These are phyloP conservation scores for Ctenomys sociabilis DNA, from an alignment of 2,113 vertebrate genomes.

Conservation along the genomic window DNA sequence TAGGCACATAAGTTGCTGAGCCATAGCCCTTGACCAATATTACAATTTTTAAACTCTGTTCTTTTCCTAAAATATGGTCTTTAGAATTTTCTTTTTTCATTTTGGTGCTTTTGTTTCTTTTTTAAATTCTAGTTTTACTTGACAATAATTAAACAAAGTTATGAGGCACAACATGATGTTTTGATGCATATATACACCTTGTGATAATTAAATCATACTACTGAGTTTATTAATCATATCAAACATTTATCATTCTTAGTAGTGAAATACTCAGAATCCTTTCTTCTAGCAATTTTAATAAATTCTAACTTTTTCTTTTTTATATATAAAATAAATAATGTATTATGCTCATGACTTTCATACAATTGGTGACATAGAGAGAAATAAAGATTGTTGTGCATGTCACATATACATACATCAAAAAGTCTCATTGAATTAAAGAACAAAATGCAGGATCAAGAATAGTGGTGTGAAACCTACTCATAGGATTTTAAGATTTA, in stretches of 20 bases:
- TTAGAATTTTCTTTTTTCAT: background rate
- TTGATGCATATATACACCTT: background rate
- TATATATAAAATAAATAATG: no score
- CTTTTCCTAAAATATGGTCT: background rate
- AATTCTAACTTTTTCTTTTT: no score
- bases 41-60: slow-evolving; percentile 15
- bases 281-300: background rate
- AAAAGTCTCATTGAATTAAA: no score
- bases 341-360: no score
- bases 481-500: no score
- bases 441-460: no score
- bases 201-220: background rate
- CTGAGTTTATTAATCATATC: background rate
- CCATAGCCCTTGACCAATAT: no score
- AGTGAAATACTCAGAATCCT: background rate
- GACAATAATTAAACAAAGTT: background rate
- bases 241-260: background rate
- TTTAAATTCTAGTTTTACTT: background rate
- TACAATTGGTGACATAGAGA: no score
- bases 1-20: no score
- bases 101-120: background rate
- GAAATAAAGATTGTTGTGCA: no score
- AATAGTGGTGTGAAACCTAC: no score
- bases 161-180: background rate
- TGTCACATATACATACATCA: no score